Percentiles rank a stretch among this genome's conserved stretches.
These are phyloP conservation scores for Centropus bengalensis DNA, from an alignment of 2,113 vertebrate species.

Conservation along the genomic window DNA sequence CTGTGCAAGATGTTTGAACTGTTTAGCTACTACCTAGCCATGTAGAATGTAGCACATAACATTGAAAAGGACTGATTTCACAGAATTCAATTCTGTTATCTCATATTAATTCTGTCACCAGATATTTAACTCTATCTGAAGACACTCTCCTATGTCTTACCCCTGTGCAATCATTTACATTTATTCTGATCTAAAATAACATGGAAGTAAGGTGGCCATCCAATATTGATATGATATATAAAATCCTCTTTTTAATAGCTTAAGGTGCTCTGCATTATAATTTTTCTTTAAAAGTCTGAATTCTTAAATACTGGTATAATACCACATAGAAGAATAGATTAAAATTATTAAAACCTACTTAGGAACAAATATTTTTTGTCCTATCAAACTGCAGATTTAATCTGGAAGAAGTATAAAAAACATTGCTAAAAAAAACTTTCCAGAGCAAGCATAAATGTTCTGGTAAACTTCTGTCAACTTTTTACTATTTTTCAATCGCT, in stretches of 20 bases:
- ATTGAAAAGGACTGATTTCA: not conserved
- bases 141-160: not conserved
- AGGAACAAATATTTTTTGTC: not conserved
- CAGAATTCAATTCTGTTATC: not conserved
- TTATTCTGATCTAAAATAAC: not conserved
- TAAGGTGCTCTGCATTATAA: not conserved
- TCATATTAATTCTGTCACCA: not conserved
- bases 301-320: not conserved
- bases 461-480: not conserved
- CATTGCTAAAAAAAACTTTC: conserved; percentile 32
- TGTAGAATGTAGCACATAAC: not conserved
- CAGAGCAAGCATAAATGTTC: not conserved
- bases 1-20: not conserved
- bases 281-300: not conserved
- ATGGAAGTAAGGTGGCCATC: not conserved
- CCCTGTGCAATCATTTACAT: not conserved
- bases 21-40: not conserved
- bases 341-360: not conserved
- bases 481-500: not conserved
- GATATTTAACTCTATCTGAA: not conserved
- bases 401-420: not conserved
- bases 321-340: not conserved
- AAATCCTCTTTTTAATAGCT: not conserved
- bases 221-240: not conserved
- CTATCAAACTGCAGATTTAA: not conserved